Base-by-base conservation (phyloP, 1,140 invertebrate genomes). In the Drosophila nigrodunni region DNA sequence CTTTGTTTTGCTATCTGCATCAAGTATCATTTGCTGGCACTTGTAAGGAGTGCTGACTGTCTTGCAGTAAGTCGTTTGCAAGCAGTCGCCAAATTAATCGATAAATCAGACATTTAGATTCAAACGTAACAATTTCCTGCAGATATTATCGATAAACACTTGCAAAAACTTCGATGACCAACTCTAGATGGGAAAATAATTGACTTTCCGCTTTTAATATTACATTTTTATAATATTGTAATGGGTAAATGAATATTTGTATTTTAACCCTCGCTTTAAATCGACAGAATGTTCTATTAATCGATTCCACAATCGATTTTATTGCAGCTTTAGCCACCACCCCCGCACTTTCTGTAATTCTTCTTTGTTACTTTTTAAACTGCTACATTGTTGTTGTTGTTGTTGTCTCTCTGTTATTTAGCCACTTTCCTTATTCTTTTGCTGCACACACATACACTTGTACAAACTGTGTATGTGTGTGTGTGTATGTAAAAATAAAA, bases 321-420 rank as follows among this genome's bases (percentile, higher is more conserved):
- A 30, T 30, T 30, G 25, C 25, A 30, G 25, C 37, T 39, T 39
- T 39, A 9, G 8, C 37, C 2, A 5, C 37, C 37, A 8, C 37
- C 10, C 37, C 37, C 37, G 7, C 43, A n/a, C 11, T 46, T 46
- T 7, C 7, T 44, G 18, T 30, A 25, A 57, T 67, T 57, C 13
- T 18, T 44, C 10, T 64, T 41, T 39, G 18, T 60, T 8, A 15
- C 70, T 30, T 57, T 10, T 66, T 61, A 58, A 41, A 46, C 59
- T 30, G 47, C 46, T 44, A 44, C 21, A 11, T 65, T 44, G 18
- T 21, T 47, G 39, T 11, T 21, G 39, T 11, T 21, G 15, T 44
- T 67, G 43, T 46, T 41, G 57, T 68, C 34, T 57, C 65, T 59
- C 66, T 73, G 54, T 73, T 58, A 59, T 67, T 73, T 58, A 34